These are phyloP conservation scores for Tethya wilhelma DNA, from an alignment of 37 sponge, comb jelly and placozoan species.

Conservation along the genomic window DNA sequence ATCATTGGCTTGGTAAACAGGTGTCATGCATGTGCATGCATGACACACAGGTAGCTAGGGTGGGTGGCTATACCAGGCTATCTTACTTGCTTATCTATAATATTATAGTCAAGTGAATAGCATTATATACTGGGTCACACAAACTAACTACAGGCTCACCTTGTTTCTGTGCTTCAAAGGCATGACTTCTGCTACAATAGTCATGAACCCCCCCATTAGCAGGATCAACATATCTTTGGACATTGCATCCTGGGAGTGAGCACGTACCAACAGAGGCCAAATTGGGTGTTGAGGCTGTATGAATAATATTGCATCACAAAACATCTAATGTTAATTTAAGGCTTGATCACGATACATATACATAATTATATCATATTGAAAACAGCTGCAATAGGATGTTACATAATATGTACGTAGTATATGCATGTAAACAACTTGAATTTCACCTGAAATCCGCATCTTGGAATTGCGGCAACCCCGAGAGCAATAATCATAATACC, in stretches of 20 bases:
- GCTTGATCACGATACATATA: background rate
- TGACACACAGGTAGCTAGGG: too few relatives aligned
- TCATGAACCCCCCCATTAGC: slow-evolving; percentile 50
- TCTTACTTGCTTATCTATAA: background rate
- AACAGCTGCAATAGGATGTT: too few relatives aligned
- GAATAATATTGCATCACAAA: background rate
- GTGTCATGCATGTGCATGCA: background rate
- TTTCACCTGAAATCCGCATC: too few relatives aligned
- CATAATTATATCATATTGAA: too few relatives aligned
- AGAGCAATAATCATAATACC: slow-evolving; percentile 48
- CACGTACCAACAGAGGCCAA: slow-evolving; percentile 27
- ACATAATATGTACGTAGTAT: too few relatives aligned
- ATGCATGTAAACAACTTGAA: too few relatives aligned
- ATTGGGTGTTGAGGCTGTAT: background rate
- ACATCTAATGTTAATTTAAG: background rate
- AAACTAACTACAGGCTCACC: slow-evolving; percentile 7
- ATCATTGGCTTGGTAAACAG: background rate
- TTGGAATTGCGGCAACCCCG: slow-evolving; percentile 16
- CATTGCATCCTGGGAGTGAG: slow-evolving; percentile 48
- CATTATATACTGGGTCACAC: background rate
- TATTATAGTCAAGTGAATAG: background rate
- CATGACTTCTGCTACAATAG: slow-evolving; percentile 71
- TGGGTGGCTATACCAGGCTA: background rate
- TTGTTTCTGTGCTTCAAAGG: slow-evolving; percentile 1
- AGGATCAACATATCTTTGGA: slow-evolving; percentile 41